phyloP scores from a whole-genome alignment of 2,797 vertebrate genomes.

The Sitta carolinensis region DNA sequence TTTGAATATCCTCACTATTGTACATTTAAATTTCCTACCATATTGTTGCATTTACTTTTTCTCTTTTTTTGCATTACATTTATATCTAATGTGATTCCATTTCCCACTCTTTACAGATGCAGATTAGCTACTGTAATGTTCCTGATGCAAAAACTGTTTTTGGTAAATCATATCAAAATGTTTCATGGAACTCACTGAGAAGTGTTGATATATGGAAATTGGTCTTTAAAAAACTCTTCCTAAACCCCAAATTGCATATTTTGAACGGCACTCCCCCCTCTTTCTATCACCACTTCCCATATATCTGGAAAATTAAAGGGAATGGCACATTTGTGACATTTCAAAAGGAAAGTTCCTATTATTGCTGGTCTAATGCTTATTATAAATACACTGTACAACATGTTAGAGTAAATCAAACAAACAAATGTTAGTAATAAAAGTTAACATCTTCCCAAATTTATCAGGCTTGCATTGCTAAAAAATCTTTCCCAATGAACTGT shows the following conservation, averaged over 20 bases:
- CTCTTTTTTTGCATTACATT: slow-evolving; percentile 69
- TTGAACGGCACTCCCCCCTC: slow-evolving; percentile 16
- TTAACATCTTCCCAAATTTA: slow-evolving; percentile 26
- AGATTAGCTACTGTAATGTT: slow-evolving; percentile 71
- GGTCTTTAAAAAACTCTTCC: slow-evolving; percentile 71
- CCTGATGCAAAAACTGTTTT: slow-evolving; percentile 76
- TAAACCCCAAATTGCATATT: slow-evolving; percentile 72
- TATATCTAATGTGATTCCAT: slow-evolving; percentile 76
- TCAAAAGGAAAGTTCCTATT: slow-evolving; percentile 7
- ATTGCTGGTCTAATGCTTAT: background rate
- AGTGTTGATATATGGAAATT: slow-evolving; percentile 79
- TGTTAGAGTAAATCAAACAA: slow-evolving; percentile 28
- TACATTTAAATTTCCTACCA: slow-evolving; percentile 63
- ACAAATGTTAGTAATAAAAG: background rate
- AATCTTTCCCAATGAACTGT: background rate
- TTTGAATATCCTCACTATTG: slow-evolving; percentile 60
- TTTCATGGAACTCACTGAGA: slow-evolving; percentile 75
- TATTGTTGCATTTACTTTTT: slow-evolving; percentile 72
- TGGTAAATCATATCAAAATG: slow-evolving; percentile 81
- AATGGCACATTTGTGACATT: slow-evolving; percentile 41
- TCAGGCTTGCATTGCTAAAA: slow-evolving; percentile 29
- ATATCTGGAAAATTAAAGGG: slow-evolving; percentile 62
- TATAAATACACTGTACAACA: slow-evolving; percentile 9
- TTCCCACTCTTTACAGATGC: slow-evolving; percentile 76
- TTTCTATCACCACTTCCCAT: slow-evolving; percentile 60